A percentile compares a stretch with the other conserved stretches of the same genome.
Conservation (phyloP, 2,797 vertebrate genomes). For the Todus mexicanus region DNA sequence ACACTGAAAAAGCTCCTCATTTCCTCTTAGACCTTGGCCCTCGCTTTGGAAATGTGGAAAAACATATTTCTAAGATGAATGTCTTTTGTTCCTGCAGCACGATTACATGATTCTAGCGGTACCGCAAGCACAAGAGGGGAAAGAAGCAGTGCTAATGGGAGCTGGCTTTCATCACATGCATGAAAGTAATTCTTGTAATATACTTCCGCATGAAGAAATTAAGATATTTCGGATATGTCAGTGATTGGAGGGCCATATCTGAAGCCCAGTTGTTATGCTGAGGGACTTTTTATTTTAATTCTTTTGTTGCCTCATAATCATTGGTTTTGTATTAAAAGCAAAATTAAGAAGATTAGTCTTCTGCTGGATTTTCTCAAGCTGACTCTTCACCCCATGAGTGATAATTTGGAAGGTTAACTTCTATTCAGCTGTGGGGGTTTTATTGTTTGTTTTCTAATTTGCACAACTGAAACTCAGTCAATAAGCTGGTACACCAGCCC, state of each 20-base stretch:
- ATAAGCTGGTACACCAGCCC: not conserved
- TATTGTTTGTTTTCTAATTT: not conserved
- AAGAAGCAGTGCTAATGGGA: not conserved
- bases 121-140: not conserved
- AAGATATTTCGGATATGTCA: not conserved
- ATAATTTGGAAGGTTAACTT: not conserved
- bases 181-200: not conserved
- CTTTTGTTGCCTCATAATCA: not conserved
- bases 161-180: not conserved
- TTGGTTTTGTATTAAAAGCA: not conserved
- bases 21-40: not conserved
- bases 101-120: not conserved
- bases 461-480: slow-evolving; percentile 33
- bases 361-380: not conserved
- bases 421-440: not conserved
- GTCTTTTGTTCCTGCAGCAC: not conserved
- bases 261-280: not conserved
- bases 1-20: not conserved
- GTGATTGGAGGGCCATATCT: not conserved
- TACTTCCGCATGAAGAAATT: not conserved
- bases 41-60: not conserved
- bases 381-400: not conserved
- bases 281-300: not conserved
- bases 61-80: not conserved
- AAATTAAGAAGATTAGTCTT: not conserved